These are phyloP conservation scores for Atlantisia rogersi DNA, from an alignment of 2,113 vertebrate genomes.

Conservation along the genomic window DNA sequence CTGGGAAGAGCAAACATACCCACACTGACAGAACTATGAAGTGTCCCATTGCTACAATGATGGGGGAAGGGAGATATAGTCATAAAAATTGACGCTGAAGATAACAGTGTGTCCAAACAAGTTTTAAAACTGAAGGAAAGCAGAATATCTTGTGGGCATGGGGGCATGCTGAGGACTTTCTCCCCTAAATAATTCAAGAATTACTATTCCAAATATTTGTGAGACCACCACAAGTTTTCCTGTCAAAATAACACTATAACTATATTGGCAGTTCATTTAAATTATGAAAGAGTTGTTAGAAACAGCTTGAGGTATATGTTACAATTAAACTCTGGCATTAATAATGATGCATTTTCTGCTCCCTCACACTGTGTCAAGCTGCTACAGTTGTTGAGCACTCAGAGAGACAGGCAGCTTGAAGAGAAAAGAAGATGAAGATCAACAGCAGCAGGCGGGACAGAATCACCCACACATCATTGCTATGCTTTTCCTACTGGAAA, in stretches of 20 bases:
- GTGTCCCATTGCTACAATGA: background rate
- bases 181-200: background rate
- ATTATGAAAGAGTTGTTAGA: background rate
- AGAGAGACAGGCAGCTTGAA: background rate
- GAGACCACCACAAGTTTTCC: background rate
- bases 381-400: background rate
- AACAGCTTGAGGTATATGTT: background rate
- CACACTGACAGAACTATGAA: background rate
- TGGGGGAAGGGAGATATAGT: background rate
- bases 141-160: background rate
- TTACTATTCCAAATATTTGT: background rate
- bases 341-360: background rate
- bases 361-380: background rate
- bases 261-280: background rate
- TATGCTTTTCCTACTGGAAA: slow-evolving; percentile 19
- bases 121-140: background rate
- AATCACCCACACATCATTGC: background rate
- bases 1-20: background rate
- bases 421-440: slow-evolving; percentile 18
- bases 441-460: background rate
- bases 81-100: background rate
- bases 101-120: background rate
- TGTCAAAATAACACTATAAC: background rate
- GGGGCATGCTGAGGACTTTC: background rate
- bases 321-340: background rate